Conservation (phyloP, 2,888 invertebrate species). For the Macrosoma leucophasiata region DNA sequence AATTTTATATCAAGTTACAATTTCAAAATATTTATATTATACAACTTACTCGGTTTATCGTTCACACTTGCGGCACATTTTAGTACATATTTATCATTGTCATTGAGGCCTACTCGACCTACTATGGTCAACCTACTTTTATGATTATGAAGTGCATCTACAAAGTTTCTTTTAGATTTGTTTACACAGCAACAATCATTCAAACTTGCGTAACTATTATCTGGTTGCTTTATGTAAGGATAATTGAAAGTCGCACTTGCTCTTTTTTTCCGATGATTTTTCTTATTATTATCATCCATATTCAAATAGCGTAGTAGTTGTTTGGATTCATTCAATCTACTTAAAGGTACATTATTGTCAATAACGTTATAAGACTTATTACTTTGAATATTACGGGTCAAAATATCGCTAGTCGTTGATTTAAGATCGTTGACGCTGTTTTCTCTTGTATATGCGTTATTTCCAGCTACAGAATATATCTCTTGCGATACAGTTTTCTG, state of each 20-base stretch:
- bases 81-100: conserved; percentile 49
- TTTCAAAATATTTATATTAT: too few species aligned
- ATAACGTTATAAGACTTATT: conserved; percentile 25
- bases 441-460: conserved; percentile 40
- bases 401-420: conserved; percentile 43
- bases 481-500: conserved; percentile 42
- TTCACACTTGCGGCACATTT: conserved; percentile 53
- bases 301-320: conserved; percentile 39
- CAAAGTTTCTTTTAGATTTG: too few species aligned
- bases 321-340: conserved; percentile 34
- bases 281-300: conserved; percentile 44
- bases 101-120: conserved; percentile 48
- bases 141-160: too few species aligned
- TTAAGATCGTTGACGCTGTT: conserved; percentile 48
- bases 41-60: conserved; percentile 42
- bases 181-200: too few species aligned
- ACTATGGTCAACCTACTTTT: conserved; percentile 45
- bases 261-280: conserved; percentile 19
- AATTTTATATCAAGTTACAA: too few species aligned
- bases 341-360: too few species aligned
- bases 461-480: too few species aligned
- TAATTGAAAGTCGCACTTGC: conserved; percentile 4
- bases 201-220: too few species aligned
- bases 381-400: too few species aligned
- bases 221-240: too few species aligned